Base-by-base conservation (phyloP, 1,140 invertebrate genomes). In the Cydia splendana region DNA sequence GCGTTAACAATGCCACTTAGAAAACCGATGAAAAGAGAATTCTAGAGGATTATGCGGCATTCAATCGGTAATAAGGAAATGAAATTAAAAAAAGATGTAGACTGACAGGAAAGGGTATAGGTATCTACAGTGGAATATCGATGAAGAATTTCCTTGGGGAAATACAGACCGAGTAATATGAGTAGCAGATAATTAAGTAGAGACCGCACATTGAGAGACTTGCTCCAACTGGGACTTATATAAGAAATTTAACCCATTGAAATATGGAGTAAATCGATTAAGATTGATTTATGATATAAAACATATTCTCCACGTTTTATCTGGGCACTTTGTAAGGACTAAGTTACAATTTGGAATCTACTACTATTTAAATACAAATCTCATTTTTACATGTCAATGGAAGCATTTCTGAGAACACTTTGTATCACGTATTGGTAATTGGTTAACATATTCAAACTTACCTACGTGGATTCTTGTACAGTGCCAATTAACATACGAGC, bases 181-280 rank as follows among this genome's bases (percentile, higher is more conserved):
- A 80, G 78, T 80, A 80, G 79, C 81, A 80, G 79, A 77, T 84
- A 85, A 86, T 85, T 77, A 81, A 83, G 69, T 65, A 62, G 76
- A 82, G 83, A 82, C 81, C 81, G 76, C 84, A 75, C 30, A 42
- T 71, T 9, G 67, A n/a, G 67, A 71, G 65, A 69, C 65, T 18
- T 65, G 4, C 30, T 69, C 34, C 15, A 15, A 62, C 9, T n/a
- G 57, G 57, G 9, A 62, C 10, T 62, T 12, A 15, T 53, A 18
- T 7, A n/a, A 10, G 18, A 24, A 24, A 62, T 4, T 24, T 12
- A 7, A 24, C n/a, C n/a, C 6, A 18, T 24, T 62, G 15, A 62
- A 62, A 53, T 53, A 53, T 53, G 4, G 51, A 4, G 10, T 10
- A 48, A 48, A 15, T 51, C 15, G 9, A 4, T 51, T 18, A 57